Evolutionary conservation across 2,113 vertebrate species (phyloP), one percentile per base, ranked within the genome.

Genomic region (Merops nubicus): DNA sequence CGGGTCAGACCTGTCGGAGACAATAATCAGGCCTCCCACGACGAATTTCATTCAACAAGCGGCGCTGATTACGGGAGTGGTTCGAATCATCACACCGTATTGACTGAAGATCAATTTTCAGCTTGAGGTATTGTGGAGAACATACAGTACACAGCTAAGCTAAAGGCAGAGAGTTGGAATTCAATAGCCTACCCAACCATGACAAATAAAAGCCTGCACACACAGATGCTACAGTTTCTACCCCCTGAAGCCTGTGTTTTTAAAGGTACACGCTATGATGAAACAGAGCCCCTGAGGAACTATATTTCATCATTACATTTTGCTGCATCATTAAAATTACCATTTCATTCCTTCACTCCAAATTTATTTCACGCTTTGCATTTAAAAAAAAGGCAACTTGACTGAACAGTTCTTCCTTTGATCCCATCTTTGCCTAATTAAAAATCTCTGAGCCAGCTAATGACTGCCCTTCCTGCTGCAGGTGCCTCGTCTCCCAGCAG

Each of bases 21-120:
- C 62, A 91, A 93, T 87, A 91, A 97, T 92, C 96, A 97, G 94
- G 76, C 85, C 91, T 96, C 91, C 95, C 91, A 84, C 3, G 8
- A 95, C 2, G 85, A 94, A 79, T 91, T 97, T 91, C 92, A 98
- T 96, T 97, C 95, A 95, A 23, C 18, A 15, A 96, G 87, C 5
- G 0, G 68, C 5, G 38, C 84, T 93, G 87, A 95, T 94, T 82
- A 94, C 11, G 7, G 59, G 56, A 96, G 85, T 18, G 69, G 70
- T 64, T 93, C 11, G 4, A 97, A 96, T 93, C 96, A 89, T 88
- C 84, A 53, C 89, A 78, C 80, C 21, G 50, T 96, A 93, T 89
- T 92, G 97, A 97, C 78, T 40, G 2, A 48, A 96, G 95, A 98
- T 97, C 97, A 97, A 93, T 98, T 97, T 96, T 97, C 97, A 97